These are phyloP conservation scores for Eurypyga helias DNA, from an alignment of 2,113 vertebrate species.

Conservation along the genomic window DNA sequence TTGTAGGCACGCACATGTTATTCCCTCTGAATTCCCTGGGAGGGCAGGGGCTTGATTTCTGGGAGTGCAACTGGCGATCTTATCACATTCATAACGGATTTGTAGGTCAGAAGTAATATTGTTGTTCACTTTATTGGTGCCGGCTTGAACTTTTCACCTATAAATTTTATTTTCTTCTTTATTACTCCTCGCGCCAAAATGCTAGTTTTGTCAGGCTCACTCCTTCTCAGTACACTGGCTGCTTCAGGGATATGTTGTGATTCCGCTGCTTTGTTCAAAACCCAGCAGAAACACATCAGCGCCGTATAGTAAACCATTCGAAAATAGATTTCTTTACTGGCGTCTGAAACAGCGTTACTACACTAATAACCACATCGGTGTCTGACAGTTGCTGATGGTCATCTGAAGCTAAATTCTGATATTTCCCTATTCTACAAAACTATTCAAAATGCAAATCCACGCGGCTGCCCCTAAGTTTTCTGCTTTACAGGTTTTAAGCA, in stretches of 20 bases:
- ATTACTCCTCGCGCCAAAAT: not conserved
- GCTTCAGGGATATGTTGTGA: not conserved
- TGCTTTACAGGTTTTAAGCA: not conserved
- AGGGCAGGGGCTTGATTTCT: constrained; percentile 13
- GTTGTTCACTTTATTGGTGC: constrained; percentile 33
- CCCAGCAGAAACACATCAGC: not conserved
- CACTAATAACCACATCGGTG: not conserved
- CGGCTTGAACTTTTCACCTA: constrained; percentile 9
- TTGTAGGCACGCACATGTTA: not conserved
- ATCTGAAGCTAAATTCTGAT: not conserved
- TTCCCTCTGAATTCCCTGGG: not conserved
- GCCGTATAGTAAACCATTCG: not conserved
- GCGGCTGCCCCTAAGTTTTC: not conserved
- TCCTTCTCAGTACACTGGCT: not conserved
- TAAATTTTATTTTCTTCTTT: constrained; percentile 38
- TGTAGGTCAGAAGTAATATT: constrained; percentile 32
- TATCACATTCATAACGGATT: not conserved
- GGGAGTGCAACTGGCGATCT: not conserved
- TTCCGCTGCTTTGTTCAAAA: constrained; percentile 5
- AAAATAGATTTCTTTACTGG: constrained; percentile 21
- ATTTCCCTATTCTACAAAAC: not conserved
- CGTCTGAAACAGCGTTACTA: constrained; percentile 4
- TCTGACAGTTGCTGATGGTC: constrained; percentile 19
- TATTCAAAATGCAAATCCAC: not conserved
- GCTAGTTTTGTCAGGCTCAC: constrained; percentile 3